Evolutionary conservation across 2,888 invertebrate genomes (phyloP).

Genomic region (Drosophila picticornis): DNA sequence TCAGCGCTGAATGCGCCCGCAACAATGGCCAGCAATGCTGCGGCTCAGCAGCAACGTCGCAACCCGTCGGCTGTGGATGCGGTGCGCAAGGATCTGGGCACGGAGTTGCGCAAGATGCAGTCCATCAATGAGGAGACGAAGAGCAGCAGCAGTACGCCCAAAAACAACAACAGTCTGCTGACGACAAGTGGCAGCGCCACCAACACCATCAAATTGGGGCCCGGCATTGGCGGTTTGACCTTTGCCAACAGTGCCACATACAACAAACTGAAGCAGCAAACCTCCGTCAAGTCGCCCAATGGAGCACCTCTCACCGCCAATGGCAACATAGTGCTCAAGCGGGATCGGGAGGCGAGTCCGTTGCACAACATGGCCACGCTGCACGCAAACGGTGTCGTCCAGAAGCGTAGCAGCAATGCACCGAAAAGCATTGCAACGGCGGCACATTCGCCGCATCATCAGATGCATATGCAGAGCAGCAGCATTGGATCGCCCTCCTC

Average conservation of each 20-base stretch:
- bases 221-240: conserved; percentile 85
- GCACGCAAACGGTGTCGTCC: conserved; percentile 46
- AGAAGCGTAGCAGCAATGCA: conserved; percentile 73
- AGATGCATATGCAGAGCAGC: conserved; percentile 53
- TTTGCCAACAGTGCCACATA: conserved; percentile 85
- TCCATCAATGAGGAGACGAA: conserved; percentile 49
- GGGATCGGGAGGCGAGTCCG: conserved; percentile 83
- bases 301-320: conserved; percentile 73
- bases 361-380: conserved; percentile 75
- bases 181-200: conserved; percentile 48
- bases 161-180: conserved; percentile 43
- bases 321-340: conserved; percentile 78
- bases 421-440: conserved; percentile 83
- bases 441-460: conserved; percentile 77
- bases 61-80: conserved; percentile 84
- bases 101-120: conserved; percentile 85
- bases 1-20: conserved; percentile 72
- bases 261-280: conserved; percentile 84
- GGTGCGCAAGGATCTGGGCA: conserved; percentile 89
- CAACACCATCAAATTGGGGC: conserved; percentile 84
- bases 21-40: conserved; percentile 79
- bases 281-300: conserved; percentile 70
- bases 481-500: conserved; percentile 67
- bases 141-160: conserved; percentile 2
- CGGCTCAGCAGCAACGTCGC: conserved; percentile 82